Conservation (phyloP, 1,140 invertebrate species). For the Samia ricini region DNA sequence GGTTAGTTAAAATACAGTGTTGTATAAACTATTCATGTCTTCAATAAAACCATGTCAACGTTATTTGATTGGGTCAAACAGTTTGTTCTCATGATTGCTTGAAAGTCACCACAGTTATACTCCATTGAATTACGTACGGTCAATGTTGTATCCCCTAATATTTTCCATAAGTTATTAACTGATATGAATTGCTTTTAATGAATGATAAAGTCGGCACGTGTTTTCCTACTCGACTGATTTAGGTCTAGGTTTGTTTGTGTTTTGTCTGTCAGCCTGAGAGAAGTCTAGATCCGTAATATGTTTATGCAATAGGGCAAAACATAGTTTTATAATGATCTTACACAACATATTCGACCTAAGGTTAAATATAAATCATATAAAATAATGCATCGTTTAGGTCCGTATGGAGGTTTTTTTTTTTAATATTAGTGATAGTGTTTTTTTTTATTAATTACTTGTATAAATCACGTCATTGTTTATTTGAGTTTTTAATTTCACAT, state of each 20-base stretch:
- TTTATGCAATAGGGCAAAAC: neutral
- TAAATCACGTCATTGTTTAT: too few relatives aligned
- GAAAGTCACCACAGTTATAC: neutral
- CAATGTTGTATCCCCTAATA: too few relatives aligned
- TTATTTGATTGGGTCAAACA: neutral
- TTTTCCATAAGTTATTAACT: neutral
- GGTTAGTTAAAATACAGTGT: too few relatives aligned
- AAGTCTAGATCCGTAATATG: neutral
- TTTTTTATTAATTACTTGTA: too few relatives aligned
- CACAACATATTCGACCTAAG: neutral
- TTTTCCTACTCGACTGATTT: neutral
- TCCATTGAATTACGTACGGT: too few relatives aligned
- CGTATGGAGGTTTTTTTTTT: neutral
- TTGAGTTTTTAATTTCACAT: too few relatives aligned
- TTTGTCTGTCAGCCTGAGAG: neutral
- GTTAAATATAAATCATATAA: neutral
- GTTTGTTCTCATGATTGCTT: neutral
- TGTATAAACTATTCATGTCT: neutral
- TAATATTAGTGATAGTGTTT: too few relatives aligned
- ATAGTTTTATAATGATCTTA: neutral
- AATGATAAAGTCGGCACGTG: neutral
- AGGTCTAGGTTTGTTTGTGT: neutral
- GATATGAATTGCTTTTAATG: neutral
- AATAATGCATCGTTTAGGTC: neutral
- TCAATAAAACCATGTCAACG: neutral